These are phyloP conservation scores for Leucoraja erinaceus DNA, from an alignment of 2,113 vertebrate species.

Conservation along the genomic window DNA sequence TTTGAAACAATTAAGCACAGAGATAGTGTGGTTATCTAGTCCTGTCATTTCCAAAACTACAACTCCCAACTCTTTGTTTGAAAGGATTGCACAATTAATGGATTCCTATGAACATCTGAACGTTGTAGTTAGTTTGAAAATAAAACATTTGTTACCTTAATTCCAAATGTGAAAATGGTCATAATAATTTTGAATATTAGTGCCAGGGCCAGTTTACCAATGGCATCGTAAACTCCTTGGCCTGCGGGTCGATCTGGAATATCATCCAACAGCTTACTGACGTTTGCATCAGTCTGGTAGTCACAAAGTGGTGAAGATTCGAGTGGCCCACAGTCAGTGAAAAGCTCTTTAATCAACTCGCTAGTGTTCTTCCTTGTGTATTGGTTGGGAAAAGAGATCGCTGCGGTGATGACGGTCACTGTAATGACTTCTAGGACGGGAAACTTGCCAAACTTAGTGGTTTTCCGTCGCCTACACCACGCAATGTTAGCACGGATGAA, in stretches of 20 bases:
- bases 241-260: conserved; percentile 81
- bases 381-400: conserved; percentile 90
- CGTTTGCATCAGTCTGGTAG: conserved; percentile 91
- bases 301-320: conserved; percentile 93
- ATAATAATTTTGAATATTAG: conserved; percentile 98
- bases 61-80: not conserved
- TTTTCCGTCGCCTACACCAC: conserved; percentile 93
- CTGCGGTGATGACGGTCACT: conserved; percentile 86
- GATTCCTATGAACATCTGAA: not conserved
- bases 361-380: conserved; percentile 96
- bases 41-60: too few relatives aligned
- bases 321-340: conserved; percentile 90
- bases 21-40: not conserved
- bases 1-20: not conserved
- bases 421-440: conserved; percentile 92
- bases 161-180: conserved; percentile 97
- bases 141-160: conserved; percentile 69
- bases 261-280: conserved; percentile 76
- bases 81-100: not conserved
- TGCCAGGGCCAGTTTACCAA: conserved; percentile 93
- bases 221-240: conserved; percentile 89
- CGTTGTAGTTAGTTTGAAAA: not conserved
- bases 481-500: conserved; percentile 96
- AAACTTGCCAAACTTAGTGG: conserved; percentile 89
- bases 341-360: conserved; percentile 94